A percentile compares a stretch with the other conserved stretches of the same genome.
phyloP scores from a whole-genome alignment of 2,888 invertebrate species.

The Rhabditoides inermis region DNA sequence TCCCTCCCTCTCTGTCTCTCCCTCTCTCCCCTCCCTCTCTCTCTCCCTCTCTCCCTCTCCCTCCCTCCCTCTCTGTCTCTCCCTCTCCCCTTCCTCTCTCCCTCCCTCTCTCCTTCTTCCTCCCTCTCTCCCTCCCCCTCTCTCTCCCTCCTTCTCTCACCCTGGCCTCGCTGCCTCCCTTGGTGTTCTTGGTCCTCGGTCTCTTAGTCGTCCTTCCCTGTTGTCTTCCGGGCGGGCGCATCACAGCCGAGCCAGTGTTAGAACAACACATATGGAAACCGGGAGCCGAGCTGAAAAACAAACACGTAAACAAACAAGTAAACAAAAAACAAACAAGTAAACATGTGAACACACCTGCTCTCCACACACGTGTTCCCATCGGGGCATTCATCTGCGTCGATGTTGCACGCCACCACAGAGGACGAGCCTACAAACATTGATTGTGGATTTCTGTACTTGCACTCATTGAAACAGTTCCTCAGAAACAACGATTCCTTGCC shows the following conservation, averaged over 20 bases:
- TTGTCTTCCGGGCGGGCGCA: too few species aligned
- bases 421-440: slow-evolving; percentile 28
- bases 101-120: neutral
- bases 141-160: neutral
- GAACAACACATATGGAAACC: slow-evolving; percentile 52
- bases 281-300: slow-evolving; percentile 31
- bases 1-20: too few species aligned
- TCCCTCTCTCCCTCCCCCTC: neutral
- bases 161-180: neutral
- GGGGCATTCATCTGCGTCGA: slow-evolving; percentile 47
- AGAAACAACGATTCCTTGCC: too few species aligned
- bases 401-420: slow-evolving; percentile 46
- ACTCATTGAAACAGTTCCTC: too few species aligned
- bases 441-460: neutral
- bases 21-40: too few species aligned
- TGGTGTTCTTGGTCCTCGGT: neutral
- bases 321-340: too few species aligned
- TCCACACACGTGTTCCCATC: slow-evolving; percentile 41
- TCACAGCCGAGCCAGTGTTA: too few species aligned
- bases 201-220: slow-evolving; percentile 1
- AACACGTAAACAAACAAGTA: too few species aligned
- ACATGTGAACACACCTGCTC: slow-evolving; percentile 34
- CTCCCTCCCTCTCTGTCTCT: neutral
- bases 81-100: neutral
- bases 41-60: neutral